These are phyloP conservation scores for Drosophila aldrichi DNA, from an alignment of 2,888 invertebrate species.

Conservation along the genomic window DNA sequence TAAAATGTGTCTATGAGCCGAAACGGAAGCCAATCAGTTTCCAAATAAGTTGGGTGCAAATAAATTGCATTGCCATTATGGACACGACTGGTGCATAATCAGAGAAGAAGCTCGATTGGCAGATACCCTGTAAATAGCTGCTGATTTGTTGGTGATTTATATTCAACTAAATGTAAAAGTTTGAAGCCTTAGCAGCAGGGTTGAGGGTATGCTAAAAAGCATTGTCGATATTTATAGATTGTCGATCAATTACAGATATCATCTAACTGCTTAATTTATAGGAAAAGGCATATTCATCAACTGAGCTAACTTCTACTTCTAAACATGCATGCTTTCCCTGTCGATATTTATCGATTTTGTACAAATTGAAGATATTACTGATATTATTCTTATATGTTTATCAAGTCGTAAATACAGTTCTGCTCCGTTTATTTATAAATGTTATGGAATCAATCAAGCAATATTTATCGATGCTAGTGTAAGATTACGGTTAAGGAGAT, in stretches of 20 bases:
- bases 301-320: no score
- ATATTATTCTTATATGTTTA: no score
- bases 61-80: constrained; percentile 69
- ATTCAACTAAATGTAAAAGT: not conserved
- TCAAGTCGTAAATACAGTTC: no score
- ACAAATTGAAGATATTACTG: no score
- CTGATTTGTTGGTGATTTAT: not conserved
- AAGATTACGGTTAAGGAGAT: no score
- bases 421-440: no score
- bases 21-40: constrained; percentile 60
- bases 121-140: not conserved
- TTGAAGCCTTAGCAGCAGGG: not conserved
- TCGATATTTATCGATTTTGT: not conserved
- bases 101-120: not conserved
- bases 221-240: not conserved
- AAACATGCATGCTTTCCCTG: not conserved
- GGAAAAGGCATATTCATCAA: not conserved
- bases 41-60: constrained; percentile 73
- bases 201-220: not conserved
- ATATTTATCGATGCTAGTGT: not conserved
- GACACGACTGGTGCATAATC: constrained; percentile 26
- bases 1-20: constrained; percentile 44
- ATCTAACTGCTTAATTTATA: not conserved
- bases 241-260: not conserved
- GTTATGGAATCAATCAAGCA: no score